Evolutionary conservation across 1,140 invertebrate species (phyloP).

Genomic region (Aleiodes sp.): DNA sequence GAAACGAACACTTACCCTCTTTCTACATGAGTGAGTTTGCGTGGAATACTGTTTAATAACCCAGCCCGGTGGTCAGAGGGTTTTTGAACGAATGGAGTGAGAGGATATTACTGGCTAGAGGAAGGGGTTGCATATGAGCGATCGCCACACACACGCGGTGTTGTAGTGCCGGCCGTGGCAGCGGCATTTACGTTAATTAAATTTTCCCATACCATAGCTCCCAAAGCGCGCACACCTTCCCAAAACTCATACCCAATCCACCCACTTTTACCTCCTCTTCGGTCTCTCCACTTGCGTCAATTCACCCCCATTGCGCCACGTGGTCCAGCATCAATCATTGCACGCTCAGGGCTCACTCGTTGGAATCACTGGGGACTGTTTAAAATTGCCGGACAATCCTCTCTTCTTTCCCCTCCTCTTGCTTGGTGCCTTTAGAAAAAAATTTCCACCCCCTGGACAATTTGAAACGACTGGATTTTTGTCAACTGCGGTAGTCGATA

Average conservation of each 20-base stretch:
- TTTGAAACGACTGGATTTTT: no score
- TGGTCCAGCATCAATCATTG: conserved; percentile 62
- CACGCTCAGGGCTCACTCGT: conserved; percentile 51
- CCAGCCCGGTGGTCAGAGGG: conserved; percentile 13
- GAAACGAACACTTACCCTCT: neutral
- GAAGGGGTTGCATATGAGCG: conserved; percentile 63
- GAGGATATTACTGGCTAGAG: conserved; percentile 15
- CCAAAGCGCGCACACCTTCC: conserved; percentile 34
- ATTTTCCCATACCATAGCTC: conserved; percentile 56
- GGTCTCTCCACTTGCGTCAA: conserved; percentile 28
- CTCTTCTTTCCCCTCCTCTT: neutral
- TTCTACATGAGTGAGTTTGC: neutral
- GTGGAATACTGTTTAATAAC: conserved; percentile 14
- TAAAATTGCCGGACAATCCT: conserved; percentile 41
- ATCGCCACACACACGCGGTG: conserved; percentile 57
- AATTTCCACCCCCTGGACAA: no score
- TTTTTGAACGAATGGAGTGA: neutral
- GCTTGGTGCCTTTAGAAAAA: no score
- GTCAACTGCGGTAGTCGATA: no score
- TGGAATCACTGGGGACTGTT: conserved; percentile 50
- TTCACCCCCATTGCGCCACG: conserved; percentile 22
- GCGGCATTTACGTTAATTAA: conserved; percentile 67
- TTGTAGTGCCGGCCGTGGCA: conserved; percentile 49
- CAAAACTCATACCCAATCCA: neutral
- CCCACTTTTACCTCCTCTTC: conserved; percentile 32